A percentile compares a stretch with the other conserved stretches of the same genome.
Conservation (phyloP, 2,113 vertebrate species). For the Danio rerio region DNA sequence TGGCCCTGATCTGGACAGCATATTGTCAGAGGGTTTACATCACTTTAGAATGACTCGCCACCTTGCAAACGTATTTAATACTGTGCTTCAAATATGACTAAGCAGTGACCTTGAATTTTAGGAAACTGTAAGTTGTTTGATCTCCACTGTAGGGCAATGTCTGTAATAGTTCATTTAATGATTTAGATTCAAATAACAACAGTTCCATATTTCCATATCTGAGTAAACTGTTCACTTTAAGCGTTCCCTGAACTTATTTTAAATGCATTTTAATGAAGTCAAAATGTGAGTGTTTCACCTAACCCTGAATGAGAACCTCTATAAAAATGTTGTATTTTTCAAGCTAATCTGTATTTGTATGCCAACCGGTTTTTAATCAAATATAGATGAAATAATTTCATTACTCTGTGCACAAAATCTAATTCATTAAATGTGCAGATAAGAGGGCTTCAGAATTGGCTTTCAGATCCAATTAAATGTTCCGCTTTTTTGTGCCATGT, state of each 20-base stretch:
- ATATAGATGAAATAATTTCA: slow-evolving; percentile 30
- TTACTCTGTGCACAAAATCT: slow-evolving; percentile 41
- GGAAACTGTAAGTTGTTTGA: no score
- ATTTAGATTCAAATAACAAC: slow-evolving; percentile 1
- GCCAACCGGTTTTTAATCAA: slow-evolving; percentile 36
- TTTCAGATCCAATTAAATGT: slow-evolving; percentile 73
- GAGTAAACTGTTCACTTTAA: neutral
- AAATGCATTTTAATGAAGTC: neutral
- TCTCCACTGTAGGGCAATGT: neutral
- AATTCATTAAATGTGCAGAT: slow-evolving; percentile 74
- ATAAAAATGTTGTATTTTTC: slow-evolving; percentile 13
- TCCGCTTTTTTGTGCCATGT: slow-evolving; percentile 65
- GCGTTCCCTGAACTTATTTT: neutral
- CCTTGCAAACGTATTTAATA: no score
- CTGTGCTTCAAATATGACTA: no score
- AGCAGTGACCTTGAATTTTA: no score
- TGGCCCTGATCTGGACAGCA: no score
- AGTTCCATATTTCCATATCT: neutral
- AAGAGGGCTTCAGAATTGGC: slow-evolving; percentile 73
- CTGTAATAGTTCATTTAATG: neutral
- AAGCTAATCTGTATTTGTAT: slow-evolving; percentile 33
- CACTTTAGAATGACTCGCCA: no score
- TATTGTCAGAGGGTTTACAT: no score
- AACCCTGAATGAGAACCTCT: neutral
- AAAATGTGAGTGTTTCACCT: neutral